phyloP scores from a whole-genome alignment of 2,797 vertebrate genomes.

The Pitangus sulphuratus region DNA sequence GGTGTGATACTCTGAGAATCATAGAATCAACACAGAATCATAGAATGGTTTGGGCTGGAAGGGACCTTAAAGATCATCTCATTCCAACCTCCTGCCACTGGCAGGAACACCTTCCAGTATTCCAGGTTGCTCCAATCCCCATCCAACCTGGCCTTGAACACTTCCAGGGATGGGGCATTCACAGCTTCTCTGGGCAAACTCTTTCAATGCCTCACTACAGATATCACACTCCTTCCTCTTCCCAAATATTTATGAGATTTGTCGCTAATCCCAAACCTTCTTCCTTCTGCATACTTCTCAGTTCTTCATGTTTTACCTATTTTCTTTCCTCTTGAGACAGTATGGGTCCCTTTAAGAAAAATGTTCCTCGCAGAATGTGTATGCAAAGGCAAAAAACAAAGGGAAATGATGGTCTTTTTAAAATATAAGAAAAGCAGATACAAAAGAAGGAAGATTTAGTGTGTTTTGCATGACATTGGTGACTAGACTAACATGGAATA shows the following conservation, averaged over 20 bases:
- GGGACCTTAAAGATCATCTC: accelerated
- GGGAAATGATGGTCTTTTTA: accelerated
- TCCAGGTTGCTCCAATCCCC: neutral
- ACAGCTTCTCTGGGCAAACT: neutral
- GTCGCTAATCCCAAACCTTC: neutral
- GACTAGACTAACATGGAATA: neutral
- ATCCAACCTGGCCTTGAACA: neutral
- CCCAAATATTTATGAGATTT: neutral
- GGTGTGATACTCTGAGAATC: neutral
- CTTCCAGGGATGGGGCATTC: neutral
- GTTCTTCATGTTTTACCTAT: neutral
- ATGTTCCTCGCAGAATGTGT: neutral
- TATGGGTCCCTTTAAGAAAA: neutral
- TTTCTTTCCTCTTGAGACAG: neutral
- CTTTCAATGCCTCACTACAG: neutral
- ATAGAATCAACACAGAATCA: neutral
- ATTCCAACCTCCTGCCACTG: neutral
- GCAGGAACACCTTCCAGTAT: neutral
- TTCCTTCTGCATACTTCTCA: neutral
- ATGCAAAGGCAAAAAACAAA: neutral
- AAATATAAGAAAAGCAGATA: neutral
- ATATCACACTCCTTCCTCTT: neutral
- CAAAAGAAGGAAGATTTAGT: neutral
- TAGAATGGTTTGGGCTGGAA: neutral
- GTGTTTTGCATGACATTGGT: neutral